A percentile compares a stretch with the other conserved stretches of the same genome.
These are phyloP conservation scores for Caranx ignobilis DNA, from an alignment of 2,113 vertebrate genomes.

Conservation along the genomic window DNA sequence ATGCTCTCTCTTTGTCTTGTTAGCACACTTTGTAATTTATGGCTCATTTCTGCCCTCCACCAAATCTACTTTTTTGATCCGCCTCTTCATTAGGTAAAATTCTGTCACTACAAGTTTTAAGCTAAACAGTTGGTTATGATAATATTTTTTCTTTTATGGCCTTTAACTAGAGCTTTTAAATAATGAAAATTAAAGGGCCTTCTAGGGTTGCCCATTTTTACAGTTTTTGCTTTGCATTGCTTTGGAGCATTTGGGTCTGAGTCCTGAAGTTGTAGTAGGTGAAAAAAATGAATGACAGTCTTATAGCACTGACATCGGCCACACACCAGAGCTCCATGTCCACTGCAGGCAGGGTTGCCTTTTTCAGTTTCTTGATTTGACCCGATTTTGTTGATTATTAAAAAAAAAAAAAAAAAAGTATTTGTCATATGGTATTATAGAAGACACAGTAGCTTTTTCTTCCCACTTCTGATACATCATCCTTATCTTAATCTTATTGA, in stretches of 20 bases:
- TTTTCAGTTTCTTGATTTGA: conserved; percentile 25
- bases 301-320: conserved; percentile 45
- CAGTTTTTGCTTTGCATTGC: too few relatives aligned
- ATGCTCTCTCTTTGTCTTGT: conserved; percentile 19
- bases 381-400: too few relatives aligned
- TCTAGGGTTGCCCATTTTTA: too few relatives aligned
- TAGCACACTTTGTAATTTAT: background rate
- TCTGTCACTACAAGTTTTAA: background rate
- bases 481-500: too few relatives aligned
- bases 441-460: too few relatives aligned
- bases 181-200: too few relatives aligned
- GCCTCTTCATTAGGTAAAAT: conserved; percentile 2
- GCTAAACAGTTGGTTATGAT: background rate
- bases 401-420: too few relatives aligned
- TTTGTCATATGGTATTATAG: too few relatives aligned
- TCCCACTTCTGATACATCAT: too few relatives aligned
- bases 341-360: conserved; percentile 48
- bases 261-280: background rate
- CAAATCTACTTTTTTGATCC: background rate
- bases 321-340: conserved; percentile 43
- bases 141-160: background rate
- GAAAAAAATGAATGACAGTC: background rate
- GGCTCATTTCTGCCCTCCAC: background rate
- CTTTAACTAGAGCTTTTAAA: too few relatives aligned
- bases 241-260: background rate